Evolutionary conservation across 2,113 vertebrate genomes (phyloP).

Genomic region (Ia io): DNA sequence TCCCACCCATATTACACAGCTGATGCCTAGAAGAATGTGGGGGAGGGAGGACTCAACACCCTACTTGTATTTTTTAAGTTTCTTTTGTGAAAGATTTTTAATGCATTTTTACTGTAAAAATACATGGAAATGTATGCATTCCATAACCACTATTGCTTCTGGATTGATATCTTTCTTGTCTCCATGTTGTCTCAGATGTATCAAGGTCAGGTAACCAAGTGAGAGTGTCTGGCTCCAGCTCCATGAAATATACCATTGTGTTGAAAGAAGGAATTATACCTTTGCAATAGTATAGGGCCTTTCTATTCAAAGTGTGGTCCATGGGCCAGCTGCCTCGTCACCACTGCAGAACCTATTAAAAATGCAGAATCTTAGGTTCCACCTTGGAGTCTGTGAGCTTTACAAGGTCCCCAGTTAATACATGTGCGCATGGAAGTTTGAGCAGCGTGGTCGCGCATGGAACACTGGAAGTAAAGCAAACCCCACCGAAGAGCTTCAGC

Average conservation of each 20-base stretch:
- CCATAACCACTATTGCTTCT: slow-evolving; percentile 56
- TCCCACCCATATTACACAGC: neutral
- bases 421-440: neutral
- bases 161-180: slow-evolving; percentile 61
- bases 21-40: slow-evolving; percentile 35
- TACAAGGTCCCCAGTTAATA: neutral
- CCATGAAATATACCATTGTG: neutral
- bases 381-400: neutral
- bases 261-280: neutral
- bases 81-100: slow-evolving; percentile 68
- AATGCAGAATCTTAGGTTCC: neutral
- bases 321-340: neutral
- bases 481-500: neutral
- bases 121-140: slow-evolving; percentile 45
- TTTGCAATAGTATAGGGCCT: neutral
- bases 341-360: neutral
- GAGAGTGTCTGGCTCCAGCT: neutral
- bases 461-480: neutral
- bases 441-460: neutral
- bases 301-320: neutral
- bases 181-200: neutral
- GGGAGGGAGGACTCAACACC: neutral
- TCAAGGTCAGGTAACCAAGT: slow-evolving; percentile 22
- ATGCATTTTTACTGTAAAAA: slow-evolving; percentile 72
- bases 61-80: slow-evolving; percentile 73